phyloP scores from a whole-genome alignment of 1,140 invertebrate genomes.

The Oryctes rhinoceros region DNA sequence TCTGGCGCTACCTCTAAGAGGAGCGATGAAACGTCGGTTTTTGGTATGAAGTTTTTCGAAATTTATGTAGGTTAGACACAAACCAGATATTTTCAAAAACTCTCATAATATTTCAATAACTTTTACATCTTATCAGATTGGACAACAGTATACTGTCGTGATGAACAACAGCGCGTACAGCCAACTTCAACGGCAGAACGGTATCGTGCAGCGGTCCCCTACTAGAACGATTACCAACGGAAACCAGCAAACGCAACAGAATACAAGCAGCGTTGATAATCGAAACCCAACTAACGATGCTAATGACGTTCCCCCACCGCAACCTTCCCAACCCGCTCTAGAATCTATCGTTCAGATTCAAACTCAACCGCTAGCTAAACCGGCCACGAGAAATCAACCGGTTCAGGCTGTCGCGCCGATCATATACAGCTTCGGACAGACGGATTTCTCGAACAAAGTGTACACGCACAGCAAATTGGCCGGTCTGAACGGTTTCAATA shows the following conservation, averaged over 20 bases:
- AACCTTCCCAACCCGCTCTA: neutral
- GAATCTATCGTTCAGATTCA: slow-evolving; percentile 55
- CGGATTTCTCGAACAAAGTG: slow-evolving; percentile 56
- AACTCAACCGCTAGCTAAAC: slow-evolving; percentile 57
- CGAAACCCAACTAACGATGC: neutral
- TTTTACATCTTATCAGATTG: slow-evolving; percentile 40
- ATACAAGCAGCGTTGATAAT: neutral
- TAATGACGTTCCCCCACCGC: neutral
- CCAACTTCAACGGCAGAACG: slow-evolving; percentile 35
- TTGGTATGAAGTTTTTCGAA: too few relatives aligned
- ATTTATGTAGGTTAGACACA: too few relatives aligned
- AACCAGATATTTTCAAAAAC: too few relatives aligned
- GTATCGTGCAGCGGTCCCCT: slow-evolving; percentile 6
- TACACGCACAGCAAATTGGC: slow-evolving; percentile 48
- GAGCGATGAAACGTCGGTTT: too few relatives aligned
- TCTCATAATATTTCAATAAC: neutral
- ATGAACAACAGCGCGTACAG: slow-evolving; percentile 24
- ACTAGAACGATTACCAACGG: slow-evolving; percentile 14
- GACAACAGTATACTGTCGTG: slow-evolving; percentile 39
- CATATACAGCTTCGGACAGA: slow-evolving; percentile 59
- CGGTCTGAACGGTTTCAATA: neutral
- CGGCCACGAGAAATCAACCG: slow-evolving; percentile 52
- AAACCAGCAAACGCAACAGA: neutral
- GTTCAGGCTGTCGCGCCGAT: slow-evolving; percentile 54
- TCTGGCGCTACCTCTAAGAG: too few relatives aligned